A percentile compares a stretch with the other conserved stretches of the same genome.
Evolutionary conservation across 1,140 invertebrate species (phyloP).

Genomic region (Laupala kohalensis): DNA sequence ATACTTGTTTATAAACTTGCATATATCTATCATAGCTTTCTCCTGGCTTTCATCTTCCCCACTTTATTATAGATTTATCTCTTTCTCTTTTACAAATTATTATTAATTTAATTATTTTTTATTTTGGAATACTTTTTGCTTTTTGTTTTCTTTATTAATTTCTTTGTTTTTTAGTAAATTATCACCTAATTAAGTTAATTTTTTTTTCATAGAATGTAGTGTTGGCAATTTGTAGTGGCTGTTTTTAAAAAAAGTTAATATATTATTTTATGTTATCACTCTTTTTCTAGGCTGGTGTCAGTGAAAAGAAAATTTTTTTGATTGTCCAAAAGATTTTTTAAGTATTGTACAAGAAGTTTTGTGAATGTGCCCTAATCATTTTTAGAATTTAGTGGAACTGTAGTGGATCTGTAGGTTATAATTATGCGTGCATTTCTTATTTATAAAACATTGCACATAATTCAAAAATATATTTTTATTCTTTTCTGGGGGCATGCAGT

Average conservation of each 20-base stretch:
- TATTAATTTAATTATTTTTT: too few species aligned
- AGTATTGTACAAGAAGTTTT: neutral
- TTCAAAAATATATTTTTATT: neutral
- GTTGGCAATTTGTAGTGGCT: slow-evolving; percentile 7
- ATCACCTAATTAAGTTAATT: neutral
- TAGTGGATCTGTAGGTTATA: too few species aligned
- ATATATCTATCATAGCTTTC: neutral
- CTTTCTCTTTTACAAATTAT: too few species aligned
- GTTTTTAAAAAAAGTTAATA: neutral
- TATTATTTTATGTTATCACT: neutral
- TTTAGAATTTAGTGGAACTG: neutral
- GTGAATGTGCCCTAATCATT: neutral
- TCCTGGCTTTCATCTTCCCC: neutral
- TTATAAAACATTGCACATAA: neutral
- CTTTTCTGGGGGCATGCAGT: neutral
- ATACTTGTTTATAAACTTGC: neutral
- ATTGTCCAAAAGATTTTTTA: neutral
- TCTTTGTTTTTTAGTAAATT: too few species aligned
- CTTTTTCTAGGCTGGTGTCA: slow-evolving; percentile 1
- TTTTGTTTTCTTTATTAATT: too few species aligned
- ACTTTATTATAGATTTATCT: too few species aligned
- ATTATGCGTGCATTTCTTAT: too few species aligned
- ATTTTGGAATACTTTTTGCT: too few species aligned
- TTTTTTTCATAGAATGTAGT: neutral
- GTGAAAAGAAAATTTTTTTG: neutral